These are phyloP conservation scores for Eristalinus sepulchralis DNA, from an alignment of 2,888 invertebrate species.

Conservation along the genomic window DNA sequence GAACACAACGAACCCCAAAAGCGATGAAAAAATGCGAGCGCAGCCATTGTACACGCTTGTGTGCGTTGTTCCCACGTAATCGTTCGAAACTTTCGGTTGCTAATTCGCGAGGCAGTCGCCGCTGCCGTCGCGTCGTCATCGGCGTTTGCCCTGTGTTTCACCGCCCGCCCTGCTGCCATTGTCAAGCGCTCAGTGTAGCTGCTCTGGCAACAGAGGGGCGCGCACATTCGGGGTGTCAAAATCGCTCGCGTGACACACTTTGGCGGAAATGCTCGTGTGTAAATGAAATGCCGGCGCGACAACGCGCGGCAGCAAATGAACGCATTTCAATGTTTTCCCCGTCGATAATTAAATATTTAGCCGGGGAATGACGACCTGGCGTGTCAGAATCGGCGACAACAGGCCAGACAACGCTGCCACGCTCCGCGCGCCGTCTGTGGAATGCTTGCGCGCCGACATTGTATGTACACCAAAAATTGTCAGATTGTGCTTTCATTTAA, in stretches of 20 bases:
- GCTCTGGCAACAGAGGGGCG: background rate
- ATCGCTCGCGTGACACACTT: constrained; percentile 36
- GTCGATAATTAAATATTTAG: constrained; percentile 58
- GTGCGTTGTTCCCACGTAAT: constrained; percentile 11
- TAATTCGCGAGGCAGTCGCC: constrained; percentile 2
- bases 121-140: background rate
- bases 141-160: background rate
- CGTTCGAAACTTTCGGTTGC: constrained; percentile 9
- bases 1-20: background rate
- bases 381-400: constrained; percentile 21
- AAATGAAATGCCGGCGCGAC: constrained; percentile 6
- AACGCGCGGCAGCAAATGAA: background rate
- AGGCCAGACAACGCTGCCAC: background rate
- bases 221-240: constrained; percentile 9
- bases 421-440: too few species aligned
- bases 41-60: background rate
- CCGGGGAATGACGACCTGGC: constrained; percentile 48
- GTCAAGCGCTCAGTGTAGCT: background rate
- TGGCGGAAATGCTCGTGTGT: constrained; percentile 23
- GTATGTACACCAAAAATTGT: constrained; percentile 13
- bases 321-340: constrained; percentile 14
- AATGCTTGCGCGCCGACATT: constrained; percentile 5
- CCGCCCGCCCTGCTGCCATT: background rate
- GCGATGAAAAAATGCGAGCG: background rate
- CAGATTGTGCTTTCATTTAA: constrained; percentile 25